phyloP scores from a whole-genome alignment of 2,888 invertebrate genomes.

The Pterobdella sp. region DNA sequence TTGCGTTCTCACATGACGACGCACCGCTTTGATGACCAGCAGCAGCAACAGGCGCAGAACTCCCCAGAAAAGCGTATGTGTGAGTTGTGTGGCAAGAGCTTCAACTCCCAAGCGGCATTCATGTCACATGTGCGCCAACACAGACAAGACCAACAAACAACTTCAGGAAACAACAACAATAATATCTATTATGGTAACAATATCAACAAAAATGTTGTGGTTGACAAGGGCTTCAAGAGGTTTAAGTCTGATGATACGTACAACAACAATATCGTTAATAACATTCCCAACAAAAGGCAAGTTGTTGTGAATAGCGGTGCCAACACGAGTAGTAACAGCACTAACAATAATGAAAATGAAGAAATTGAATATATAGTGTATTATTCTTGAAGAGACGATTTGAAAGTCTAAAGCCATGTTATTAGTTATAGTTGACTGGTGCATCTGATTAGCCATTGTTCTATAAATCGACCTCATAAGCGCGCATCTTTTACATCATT shows the following conservation, averaged over 20 bases:
- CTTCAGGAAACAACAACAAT: neutral
- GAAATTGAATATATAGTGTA: constrained; percentile 5
- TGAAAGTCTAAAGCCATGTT: no score
- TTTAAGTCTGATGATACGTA: neutral
- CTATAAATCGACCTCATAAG: no score
- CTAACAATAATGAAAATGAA: neutral
- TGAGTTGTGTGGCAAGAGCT: constrained; percentile 16
- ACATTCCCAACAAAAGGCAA: neutral
- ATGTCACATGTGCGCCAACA: constrained; percentile 18
- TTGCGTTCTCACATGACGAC: constrained; percentile 27
- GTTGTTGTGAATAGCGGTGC: neutral
- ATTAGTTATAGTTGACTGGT: no score
- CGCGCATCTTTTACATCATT: no score
- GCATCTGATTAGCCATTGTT: no score
- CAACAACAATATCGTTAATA: neutral
- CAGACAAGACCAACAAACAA: neutral
- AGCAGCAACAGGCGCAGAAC: neutral
- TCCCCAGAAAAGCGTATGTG: constrained; percentile 6
- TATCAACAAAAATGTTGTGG: neutral
- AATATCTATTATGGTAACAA: neutral
- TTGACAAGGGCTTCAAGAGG: neutral
- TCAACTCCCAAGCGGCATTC: neutral
- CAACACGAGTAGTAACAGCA: neutral
- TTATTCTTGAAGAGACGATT: neutral
- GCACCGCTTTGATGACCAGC: constrained; percentile 26